phyloP scores from a whole-genome alignment of 1,140 invertebrate genomes.

The Pollicipes pollicipes region DNA sequence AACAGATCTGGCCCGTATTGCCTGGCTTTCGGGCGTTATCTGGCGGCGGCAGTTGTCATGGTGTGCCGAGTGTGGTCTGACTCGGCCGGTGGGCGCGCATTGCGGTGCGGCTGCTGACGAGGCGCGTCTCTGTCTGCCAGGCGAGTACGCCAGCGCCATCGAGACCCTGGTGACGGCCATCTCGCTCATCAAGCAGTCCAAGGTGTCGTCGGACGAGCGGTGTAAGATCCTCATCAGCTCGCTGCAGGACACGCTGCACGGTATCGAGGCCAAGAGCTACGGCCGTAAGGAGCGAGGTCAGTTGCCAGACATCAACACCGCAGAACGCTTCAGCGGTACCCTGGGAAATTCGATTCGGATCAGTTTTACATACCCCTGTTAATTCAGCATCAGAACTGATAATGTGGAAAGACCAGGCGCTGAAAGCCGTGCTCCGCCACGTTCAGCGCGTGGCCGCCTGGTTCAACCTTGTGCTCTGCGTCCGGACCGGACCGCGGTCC shows the following conservation, averaged over 20 bases:
- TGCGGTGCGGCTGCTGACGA: too few species aligned
- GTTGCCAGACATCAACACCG: constrained; percentile 18
- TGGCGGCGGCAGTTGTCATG: too few species aligned
- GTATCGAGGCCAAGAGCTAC: constrained; percentile 92
- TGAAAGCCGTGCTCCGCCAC: too few species aligned
- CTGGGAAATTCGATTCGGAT: not conserved
- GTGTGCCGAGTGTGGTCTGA: too few species aligned
- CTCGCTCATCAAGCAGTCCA: constrained; percentile 95
- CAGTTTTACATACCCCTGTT: too few species aligned
- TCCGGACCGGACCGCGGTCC: constrained; percentile 7
- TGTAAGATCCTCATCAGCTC: constrained; percentile 96
- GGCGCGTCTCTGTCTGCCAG: too few species aligned
- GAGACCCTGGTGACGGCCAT: constrained; percentile 97
- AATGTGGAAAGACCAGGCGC: too few species aligned
- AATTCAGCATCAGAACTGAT: too few species aligned
- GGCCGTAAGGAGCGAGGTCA: constrained; percentile 39
- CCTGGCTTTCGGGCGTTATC: too few species aligned
- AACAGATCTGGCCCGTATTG: too few species aligned
- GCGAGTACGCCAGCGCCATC: constrained; percentile 92
- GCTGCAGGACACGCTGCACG: constrained; percentile 87
- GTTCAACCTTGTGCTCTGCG: not conserved
- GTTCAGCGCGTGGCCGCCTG: too few species aligned
- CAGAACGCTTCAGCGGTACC: not conserved
- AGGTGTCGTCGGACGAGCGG: constrained; percentile 89
- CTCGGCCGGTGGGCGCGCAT: too few species aligned